Conservation (phyloP, 2,888 invertebrate genomes). For the Carabus problematicus region DNA sequence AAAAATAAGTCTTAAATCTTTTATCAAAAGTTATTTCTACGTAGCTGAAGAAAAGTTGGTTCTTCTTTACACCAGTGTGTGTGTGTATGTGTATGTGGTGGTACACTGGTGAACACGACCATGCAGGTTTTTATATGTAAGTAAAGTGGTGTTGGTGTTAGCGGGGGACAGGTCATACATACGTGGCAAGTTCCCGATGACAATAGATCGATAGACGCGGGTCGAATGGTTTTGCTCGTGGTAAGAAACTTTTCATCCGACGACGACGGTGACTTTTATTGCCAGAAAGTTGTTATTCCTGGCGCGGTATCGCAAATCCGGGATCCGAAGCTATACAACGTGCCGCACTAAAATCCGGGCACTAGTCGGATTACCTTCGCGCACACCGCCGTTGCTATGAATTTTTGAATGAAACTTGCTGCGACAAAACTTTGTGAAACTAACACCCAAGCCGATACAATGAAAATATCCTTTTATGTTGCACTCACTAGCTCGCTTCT, state of each 20-base stretch:
- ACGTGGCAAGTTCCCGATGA: conserved; percentile 27
- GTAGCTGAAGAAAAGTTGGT: no score
- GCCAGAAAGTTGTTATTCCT: conserved; percentile 40
- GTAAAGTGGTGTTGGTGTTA: neutral
- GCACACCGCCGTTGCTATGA: conserved; percentile 16
- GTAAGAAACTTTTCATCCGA: conserved; percentile 33
- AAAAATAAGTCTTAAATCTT: no score
- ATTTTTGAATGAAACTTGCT: conserved; percentile 33
- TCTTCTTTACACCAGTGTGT: no score
- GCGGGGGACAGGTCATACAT: conserved; percentile 10
- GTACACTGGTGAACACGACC: no score
- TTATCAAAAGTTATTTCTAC: no score
- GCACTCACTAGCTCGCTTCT: no score
- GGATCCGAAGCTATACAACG: conserved; percentile 24
- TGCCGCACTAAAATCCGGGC: conserved; percentile 19
- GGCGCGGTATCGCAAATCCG: conserved; percentile 37
- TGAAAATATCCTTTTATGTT: no score
- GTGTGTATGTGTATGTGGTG: no score
- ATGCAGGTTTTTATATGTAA: no score
- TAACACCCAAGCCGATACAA: no score
- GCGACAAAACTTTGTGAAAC: no score
- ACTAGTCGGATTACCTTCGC: conserved; percentile 28
- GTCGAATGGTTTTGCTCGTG: neutral
- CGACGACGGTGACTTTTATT: conserved; percentile 38
- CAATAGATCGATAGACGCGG: conserved; percentile 32